Evolutionary conservation across 2,888 invertebrate genomes (phyloP).

Genomic region (Cosmia pyralina): DNA sequence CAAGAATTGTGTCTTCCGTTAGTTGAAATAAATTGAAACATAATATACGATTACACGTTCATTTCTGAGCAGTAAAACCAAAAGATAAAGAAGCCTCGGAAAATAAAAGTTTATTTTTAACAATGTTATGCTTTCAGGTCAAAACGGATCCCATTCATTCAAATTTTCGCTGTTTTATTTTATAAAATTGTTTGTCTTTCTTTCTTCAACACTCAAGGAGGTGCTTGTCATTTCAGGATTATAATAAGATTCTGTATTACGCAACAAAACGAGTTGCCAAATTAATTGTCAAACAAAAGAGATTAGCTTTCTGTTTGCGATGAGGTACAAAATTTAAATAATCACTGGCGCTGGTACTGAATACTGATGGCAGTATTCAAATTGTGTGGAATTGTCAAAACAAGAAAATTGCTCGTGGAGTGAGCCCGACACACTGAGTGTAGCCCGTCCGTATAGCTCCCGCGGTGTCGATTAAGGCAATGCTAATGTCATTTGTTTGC

Average conservation of each 20-base stretch:
- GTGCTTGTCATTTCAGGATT: constrained; percentile 66
- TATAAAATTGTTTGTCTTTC: constrained; percentile 55
- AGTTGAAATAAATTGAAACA: constrained; percentile 50
- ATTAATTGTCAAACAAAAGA: constrained; percentile 81
- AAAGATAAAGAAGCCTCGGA: constrained; percentile 6
- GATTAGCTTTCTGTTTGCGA: constrained; percentile 80
- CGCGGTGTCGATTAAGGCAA: constrained; percentile 85
- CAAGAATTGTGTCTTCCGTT: constrained; percentile 47
- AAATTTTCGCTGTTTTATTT: constrained; percentile 48
- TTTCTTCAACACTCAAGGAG: constrained; percentile 60
- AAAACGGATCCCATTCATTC: constrained; percentile 46
- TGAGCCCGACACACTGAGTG: constrained; percentile 68
- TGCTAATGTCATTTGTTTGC: constrained; percentile 87
- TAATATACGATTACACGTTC: constrained; percentile 49
- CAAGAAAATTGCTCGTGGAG: constrained; percentile 81
- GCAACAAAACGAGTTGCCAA: constrained; percentile 74
- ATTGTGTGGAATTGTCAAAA: constrained; percentile 82
- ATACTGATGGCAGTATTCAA: constrained; percentile 83
- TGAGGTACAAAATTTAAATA: constrained; percentile 84
- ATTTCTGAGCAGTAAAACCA: constrained; percentile 17
- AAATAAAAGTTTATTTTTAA: constrained; percentile 38
- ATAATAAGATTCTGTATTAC: constrained; percentile 67
- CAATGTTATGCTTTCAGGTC: constrained; percentile 43
- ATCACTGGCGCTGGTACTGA: constrained; percentile 78
- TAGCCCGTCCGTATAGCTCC: constrained; percentile 75